Evolutionary conservation across 2,888 invertebrate genomes (phyloP).

Genomic region (Dryocosmus kuriphilus): DNA sequence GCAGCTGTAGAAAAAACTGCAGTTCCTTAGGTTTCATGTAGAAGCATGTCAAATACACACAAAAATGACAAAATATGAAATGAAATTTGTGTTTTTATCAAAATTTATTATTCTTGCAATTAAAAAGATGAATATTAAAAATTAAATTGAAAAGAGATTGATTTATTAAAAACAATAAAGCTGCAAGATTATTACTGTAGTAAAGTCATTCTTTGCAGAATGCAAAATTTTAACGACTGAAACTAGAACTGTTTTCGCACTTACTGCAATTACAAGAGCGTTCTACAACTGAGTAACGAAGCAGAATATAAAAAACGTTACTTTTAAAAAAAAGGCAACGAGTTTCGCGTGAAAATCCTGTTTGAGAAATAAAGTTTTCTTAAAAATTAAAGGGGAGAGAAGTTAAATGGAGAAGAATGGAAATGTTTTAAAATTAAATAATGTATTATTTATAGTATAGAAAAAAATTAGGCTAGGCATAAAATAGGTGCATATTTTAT

Average conservation of each 20-base stretch:
- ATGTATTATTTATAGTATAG: not conserved
- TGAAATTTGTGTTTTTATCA: not conserved
- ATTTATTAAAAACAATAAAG: not conserved
- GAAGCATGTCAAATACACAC: conserved; percentile 63
- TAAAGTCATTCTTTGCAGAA: not conserved
- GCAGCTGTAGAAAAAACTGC: conserved; percentile 73
- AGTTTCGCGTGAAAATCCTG: not conserved
- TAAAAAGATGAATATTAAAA: no score
- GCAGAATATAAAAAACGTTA: not conserved
- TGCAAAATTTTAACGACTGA: not conserved
- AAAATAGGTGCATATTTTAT: not conserved
- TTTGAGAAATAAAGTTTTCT: not conserved
- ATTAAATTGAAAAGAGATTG: no score
- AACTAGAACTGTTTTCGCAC: no score
- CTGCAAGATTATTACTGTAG: not conserved
- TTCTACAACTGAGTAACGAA: not conserved
- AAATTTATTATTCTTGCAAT: no score
- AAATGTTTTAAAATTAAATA: not conserved
- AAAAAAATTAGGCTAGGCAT: not conserved
- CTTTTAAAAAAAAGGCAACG: not conserved
- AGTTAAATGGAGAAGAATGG: not conserved
- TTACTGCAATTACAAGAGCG: not conserved
- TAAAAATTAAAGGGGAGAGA: not conserved
- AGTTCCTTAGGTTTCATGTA: conserved; percentile 68
- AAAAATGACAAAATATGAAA: conserved; percentile 6